Percentiles rank a stretch among this genome's conserved stretches.
Evolutionary conservation across 2,888 invertebrate genomes (phyloP).

Genomic region (Torymus tubicola): DNA sequence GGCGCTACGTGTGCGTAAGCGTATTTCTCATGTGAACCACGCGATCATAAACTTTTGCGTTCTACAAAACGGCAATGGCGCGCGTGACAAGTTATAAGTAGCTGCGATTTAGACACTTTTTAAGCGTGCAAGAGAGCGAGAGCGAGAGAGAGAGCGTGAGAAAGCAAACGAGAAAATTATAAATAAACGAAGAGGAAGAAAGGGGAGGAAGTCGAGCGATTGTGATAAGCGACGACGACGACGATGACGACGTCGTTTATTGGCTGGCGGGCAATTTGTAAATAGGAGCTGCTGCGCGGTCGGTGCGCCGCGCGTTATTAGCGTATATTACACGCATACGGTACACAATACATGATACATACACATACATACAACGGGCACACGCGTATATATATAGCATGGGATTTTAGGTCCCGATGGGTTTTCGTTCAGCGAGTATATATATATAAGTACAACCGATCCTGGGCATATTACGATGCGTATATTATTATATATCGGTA

Average conservation of each 20-base stretch:
- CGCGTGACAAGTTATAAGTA: neutral
- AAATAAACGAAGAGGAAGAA: neutral
- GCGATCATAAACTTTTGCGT: neutral
- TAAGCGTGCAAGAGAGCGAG: neutral
- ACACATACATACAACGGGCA: too few species aligned
- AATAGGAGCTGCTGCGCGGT: conserved; percentile 6
- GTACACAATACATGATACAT: too few species aligned
- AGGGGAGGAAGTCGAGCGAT: neutral
- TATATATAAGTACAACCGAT: too few species aligned
- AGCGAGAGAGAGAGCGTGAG: too few species aligned
- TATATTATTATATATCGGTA: too few species aligned
- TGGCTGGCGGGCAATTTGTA: conserved; percentile 8
- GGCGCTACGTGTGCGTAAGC: too few species aligned
- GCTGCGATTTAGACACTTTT: conserved; percentile 10
- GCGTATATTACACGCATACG: neutral
- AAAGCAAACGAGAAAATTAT: conserved; percentile 7
- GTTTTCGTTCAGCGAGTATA: too few species aligned
- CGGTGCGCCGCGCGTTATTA: neutral
- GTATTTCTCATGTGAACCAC: neutral
- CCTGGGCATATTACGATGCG: too few species aligned
- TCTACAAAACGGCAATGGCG: neutral
- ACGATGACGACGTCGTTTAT: neutral
- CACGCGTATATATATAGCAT: too few species aligned
- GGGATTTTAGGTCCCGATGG: too few species aligned
- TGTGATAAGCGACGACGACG: conserved; percentile 9